Base-by-base conservation (phyloP, 2,797 vertebrate genomes). In the Manis pentadactyla region DNA sequence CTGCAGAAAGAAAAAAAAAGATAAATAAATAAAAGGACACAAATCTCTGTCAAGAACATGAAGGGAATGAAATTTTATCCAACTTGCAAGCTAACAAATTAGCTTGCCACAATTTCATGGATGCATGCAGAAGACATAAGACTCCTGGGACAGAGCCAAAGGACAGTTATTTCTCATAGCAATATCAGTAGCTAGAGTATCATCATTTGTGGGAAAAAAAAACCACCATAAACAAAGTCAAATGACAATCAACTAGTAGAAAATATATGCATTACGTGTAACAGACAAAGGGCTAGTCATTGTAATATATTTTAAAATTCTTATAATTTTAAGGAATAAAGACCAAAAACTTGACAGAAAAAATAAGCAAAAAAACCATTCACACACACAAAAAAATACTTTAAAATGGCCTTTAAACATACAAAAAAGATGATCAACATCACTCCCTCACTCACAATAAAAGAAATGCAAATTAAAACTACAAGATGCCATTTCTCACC, bases 401-500 rank as follows among this genome's bases (percentile, higher is more conserved):
- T 73, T 64, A 1, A 82, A 87, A 88, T 37, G 66, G 8, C 17
- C 77, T 55, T 93, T 73, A 81, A 79, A 46, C 1, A 63, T 21
- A 90, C n/a, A 31, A 59, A 86, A 71, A 42, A 46, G 42, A 53
- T 46, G 13, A 10, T 55, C 66, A 87, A 87, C 37, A 37, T 87
- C 37, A 92, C 7, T 83, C n/a, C 18, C 18, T 84, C 29, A 46
- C 25, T 92, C 12, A 37, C 25, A 77, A 87, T 39, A 83, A 75
- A 75, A 82, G 15, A 92, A 92, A 95, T 42, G 9, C 4, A 73
- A 92, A 68, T 59, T 75, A 49, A 87, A 87, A 87, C 25, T 49
- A 91, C 13, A 34, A 94, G 37, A 59, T 68, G 53, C 19, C 88
- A 64, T 18, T 84, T 51, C 7, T 83, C 10, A 90, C 7, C 57